A percentile compares a stretch with the other conserved stretches of the same genome.
Conservation (phyloP, 2,113 vertebrate species). For the Casuarius casuarius region DNA sequence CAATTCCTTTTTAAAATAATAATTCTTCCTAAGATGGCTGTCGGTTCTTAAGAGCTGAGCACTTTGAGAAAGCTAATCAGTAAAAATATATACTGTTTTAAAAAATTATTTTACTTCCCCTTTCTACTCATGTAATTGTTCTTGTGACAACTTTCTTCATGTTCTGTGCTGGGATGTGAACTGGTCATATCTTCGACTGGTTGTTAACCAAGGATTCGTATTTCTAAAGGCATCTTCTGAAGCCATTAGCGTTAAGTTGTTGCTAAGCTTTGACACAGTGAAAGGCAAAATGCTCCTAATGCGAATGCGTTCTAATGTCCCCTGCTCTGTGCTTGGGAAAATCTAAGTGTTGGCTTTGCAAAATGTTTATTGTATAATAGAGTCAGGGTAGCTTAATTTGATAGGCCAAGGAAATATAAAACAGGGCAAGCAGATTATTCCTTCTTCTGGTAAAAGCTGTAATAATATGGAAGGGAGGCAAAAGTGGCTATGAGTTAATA, state of each 20-base stretch:
- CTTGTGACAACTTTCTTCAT: neutral
- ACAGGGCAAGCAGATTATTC: neutral
- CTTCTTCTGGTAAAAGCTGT: neutral
- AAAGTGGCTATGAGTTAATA: neutral
- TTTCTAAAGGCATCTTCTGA: neutral
- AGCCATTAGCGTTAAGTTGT: neutral
- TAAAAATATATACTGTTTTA: neutral
- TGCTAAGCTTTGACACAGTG: neutral
- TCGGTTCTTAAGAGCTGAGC: neutral
- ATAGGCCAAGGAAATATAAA: neutral
- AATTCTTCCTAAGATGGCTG: neutral
- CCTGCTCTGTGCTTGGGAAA: neutral
- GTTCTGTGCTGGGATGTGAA: accelerated
- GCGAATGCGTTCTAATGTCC: neutral
- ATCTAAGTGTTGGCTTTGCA: neutral
- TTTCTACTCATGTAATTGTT: neutral
- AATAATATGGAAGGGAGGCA: neutral
- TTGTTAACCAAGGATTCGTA: neutral
- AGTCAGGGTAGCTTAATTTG: neutral
- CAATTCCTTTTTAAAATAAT: neutral
- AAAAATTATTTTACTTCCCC: neutral
- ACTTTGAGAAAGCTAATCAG: neutral
- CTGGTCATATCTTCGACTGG: neutral
- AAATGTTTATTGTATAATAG: neutral
- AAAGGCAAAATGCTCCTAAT: neutral